phyloP scores from a whole-genome alignment of 2,888 invertebrate species.

The Acleris laterana region DNA sequence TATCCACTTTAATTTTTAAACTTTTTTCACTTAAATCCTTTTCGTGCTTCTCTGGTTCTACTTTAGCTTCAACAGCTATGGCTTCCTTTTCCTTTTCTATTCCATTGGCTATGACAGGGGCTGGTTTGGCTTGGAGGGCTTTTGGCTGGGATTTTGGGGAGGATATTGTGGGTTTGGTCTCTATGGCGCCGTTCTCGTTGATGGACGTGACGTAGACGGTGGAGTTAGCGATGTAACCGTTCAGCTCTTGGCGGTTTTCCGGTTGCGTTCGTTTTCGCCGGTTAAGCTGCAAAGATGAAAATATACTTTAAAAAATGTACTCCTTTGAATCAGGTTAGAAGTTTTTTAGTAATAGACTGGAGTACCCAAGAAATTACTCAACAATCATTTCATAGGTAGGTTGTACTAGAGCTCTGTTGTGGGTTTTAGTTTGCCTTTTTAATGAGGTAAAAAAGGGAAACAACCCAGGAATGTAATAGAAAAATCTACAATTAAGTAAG shows the following conservation, averaged over 20 bases:
- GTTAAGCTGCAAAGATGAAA: slow-evolving; percentile 83
- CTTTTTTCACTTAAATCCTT: slow-evolving; percentile 76
- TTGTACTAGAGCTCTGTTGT: too few relatives aligned
- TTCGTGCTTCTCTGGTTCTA: slow-evolving; percentile 72
- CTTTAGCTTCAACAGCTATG: slow-evolving; percentile 53
- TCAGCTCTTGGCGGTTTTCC: slow-evolving; percentile 85
- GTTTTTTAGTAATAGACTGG: too few relatives aligned
- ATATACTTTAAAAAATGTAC: not conserved
- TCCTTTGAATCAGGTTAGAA: too few relatives aligned
- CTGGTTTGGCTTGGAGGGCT: slow-evolving; percentile 75
- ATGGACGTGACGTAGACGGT: slow-evolving; percentile 93
- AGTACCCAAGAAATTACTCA: too few relatives aligned
- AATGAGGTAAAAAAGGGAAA: too few relatives aligned
- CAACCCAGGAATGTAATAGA: too few relatives aligned
- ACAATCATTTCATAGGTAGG: too few relatives aligned
- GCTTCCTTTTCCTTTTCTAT: slow-evolving; percentile 58
- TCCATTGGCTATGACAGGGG: slow-evolving; percentile 76
- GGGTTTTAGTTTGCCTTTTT: too few relatives aligned
- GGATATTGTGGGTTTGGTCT: slow-evolving; percentile 76
- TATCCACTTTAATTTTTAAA: slow-evolving; percentile 61
- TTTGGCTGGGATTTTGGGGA: slow-evolving; percentile 77
- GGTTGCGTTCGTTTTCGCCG: slow-evolving; percentile 83
- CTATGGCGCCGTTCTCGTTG: slow-evolving; percentile 79
- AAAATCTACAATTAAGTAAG: too few relatives aligned
- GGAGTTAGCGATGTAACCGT: slow-evolving; percentile 92